Evolutionary conservation across 1,140 invertebrate genomes (phyloP).

Genomic region (Megalopta genalis): DNA sequence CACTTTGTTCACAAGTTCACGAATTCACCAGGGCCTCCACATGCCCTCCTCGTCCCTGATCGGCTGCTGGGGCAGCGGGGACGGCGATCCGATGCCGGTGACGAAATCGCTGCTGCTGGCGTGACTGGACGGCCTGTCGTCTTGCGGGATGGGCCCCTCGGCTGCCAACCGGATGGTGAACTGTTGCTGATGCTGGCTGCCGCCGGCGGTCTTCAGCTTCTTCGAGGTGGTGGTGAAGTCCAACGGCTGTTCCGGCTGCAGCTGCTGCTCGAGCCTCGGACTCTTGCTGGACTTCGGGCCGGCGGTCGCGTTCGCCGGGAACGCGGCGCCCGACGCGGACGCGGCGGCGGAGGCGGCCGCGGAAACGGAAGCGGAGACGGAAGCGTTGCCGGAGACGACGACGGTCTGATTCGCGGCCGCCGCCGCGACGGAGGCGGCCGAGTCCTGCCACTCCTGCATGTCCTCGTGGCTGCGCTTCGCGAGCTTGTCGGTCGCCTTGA

Average conservation of each 20-base stretch:
- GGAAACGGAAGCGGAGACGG: conserved; percentile 41
- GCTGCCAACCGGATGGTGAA: conserved; percentile 26
- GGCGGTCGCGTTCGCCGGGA: neutral
- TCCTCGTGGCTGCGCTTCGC: conserved; percentile 75
- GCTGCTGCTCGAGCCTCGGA: conserved; percentile 68
- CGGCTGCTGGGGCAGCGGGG: conserved; percentile 67
- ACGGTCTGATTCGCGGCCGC: neutral
- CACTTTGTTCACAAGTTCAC: neutral
- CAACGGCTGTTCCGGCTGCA: conserved; percentile 71
- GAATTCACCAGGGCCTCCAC: conserved; percentile 78
- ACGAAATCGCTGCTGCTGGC: conserved; percentile 60
- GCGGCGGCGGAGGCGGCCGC: conserved; percentile 24
- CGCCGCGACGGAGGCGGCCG: neutral
- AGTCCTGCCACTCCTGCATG: conserved; percentile 59
- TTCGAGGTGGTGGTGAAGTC: conserved; percentile 76
- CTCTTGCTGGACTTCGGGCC: conserved; percentile 68
- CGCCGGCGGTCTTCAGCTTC: conserved; percentile 65
- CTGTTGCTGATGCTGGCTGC: conserved; percentile 60
- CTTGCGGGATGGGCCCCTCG: conserved; percentile 65
- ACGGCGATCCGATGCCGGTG: conserved; percentile 66
- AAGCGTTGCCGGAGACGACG: conserved; percentile 34
- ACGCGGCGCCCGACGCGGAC: neutral
- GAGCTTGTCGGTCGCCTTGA: conserved; percentile 77
- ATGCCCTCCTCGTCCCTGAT: conserved; percentile 78
- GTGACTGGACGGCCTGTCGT: conserved; percentile 71